Evolutionary conservation across 1,140 invertebrate species (phyloP).

Genomic region (Asbolus verrucosus): DNA sequence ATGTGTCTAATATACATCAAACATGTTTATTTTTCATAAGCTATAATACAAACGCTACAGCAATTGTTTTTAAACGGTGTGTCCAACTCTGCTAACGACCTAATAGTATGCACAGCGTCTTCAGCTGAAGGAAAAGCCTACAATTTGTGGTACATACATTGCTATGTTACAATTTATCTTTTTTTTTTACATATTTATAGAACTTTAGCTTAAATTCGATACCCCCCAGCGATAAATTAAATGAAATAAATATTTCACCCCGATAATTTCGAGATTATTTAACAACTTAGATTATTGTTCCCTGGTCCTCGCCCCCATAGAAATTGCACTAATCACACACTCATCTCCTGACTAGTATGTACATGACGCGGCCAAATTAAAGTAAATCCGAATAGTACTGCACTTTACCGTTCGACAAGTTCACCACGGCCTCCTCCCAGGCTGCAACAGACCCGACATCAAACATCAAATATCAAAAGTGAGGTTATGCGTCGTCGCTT

Average conservation of each 20-base stretch:
- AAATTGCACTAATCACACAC: conserved; percentile 22
- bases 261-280: neutral
- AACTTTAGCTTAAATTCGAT: conserved; percentile 10
- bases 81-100: conserved; percentile 3
- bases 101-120: conserved; percentile 19
- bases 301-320: conserved; percentile 6
- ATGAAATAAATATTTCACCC: conserved; percentile 31
- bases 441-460: conserved; percentile 65
- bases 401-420: conserved; percentile 58
- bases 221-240: conserved; percentile 28
- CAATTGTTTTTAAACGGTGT: conserved; percentile 11
- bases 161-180: conserved; percentile 29
- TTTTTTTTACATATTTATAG: conserved; percentile 29
- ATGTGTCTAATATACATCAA: conserved; percentile 39
- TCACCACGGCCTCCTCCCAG: conserved; percentile 69
- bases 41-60: conserved; percentile 34
- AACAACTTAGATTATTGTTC: conserved; percentile 3
- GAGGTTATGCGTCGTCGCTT: conserved; percentile 65
- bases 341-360: conserved; percentile 15
- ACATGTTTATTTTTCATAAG: conserved; percentile 38
- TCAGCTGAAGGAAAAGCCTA: conserved; percentile 14
- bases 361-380: conserved; percentile 46
- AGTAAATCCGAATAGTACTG: conserved; percentile 60
- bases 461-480: conserved; percentile 22
- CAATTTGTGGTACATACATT: conserved; percentile 32